These are phyloP conservation scores for Cathartes aura DNA, from an alignment of 2,113 vertebrate species.

Conservation along the genomic window DNA sequence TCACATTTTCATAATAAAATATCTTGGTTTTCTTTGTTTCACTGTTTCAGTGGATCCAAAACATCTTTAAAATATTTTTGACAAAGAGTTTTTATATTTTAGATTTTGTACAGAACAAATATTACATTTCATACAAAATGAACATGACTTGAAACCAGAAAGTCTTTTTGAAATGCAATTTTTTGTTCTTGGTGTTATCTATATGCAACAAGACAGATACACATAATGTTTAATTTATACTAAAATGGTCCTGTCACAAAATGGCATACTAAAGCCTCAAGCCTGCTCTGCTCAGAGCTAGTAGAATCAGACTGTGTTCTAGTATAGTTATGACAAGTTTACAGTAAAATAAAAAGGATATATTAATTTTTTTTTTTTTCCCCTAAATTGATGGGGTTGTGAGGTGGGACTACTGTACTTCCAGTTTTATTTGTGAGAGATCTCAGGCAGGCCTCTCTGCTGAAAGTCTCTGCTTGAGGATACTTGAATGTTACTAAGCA, in stretches of 20 bases:
- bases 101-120: not conserved
- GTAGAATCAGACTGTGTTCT: not conserved
- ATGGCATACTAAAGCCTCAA: not conserved
- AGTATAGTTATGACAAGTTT: not conserved
- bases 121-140: not conserved
- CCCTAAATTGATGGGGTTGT: not conserved
- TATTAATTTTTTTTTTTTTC: not conserved
- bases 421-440: not conserved
- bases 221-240: not conserved
- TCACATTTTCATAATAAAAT: not conserved
- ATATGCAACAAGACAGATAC: not conserved
- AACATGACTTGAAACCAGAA: not conserved
- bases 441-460: not conserved
- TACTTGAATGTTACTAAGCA: not conserved
- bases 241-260: not conserved
- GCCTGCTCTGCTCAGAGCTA: not conserved
- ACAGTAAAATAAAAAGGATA: not conserved
- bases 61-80: not conserved
- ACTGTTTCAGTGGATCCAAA: not conserved
- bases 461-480: not conserved
- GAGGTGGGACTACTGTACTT: rapidly evolving
- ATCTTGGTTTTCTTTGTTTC: not conserved
- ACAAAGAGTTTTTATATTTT: not conserved
- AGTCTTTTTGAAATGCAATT: not conserved
- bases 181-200: not conserved